These are phyloP conservation scores for Pseudomyrmex gracilis DNA, from an alignment of 1,140 invertebrate genomes.

Conservation along the genomic window DNA sequence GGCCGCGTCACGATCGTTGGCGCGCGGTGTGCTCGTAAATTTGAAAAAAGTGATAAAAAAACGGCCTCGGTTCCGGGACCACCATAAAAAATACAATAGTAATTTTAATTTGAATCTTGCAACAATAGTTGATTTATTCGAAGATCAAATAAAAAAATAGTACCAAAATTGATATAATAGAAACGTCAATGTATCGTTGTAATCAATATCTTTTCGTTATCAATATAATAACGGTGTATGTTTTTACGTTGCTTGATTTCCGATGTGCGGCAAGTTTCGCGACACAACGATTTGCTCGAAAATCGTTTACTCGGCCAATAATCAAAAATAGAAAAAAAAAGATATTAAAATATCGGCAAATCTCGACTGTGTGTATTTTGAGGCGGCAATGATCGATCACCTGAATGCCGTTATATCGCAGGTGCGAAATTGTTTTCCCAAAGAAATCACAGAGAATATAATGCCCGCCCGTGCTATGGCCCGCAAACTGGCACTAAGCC, in stretches of 20 bases:
- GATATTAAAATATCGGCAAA: constrained; percentile 22
- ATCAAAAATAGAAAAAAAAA: constrained; percentile 27
- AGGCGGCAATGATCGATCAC: constrained; percentile 46
- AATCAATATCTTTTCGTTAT: constrained; percentile 24
- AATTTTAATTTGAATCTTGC: constrained; percentile 30
- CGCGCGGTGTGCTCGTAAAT: constrained; percentile 7
- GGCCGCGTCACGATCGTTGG: neutral
- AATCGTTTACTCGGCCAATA: too few relatives aligned
- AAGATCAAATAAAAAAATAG: neutral
- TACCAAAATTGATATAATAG: neutral
- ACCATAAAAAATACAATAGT: constrained; percentile 12
- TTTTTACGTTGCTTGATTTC: constrained; percentile 32
- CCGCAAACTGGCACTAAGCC: constrained; percentile 44
- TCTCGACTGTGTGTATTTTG: constrained; percentile 34
- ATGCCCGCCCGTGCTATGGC: constrained; percentile 13
- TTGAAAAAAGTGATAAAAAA: constrained; percentile 36
- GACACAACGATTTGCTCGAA: constrained; percentile 4
- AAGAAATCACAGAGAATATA: constrained; percentile 29
- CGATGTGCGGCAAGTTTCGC: neutral
- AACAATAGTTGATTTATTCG: neutral
- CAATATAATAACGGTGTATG: neutral
- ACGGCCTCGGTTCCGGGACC: neutral
- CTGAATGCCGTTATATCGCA: constrained; percentile 20
- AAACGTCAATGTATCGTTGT: neutral
- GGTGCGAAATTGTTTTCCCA: constrained; percentile 50